These are phyloP conservation scores for Nestor notabilis DNA, from an alignment of 2,113 vertebrate genomes.

Conservation along the genomic window DNA sequence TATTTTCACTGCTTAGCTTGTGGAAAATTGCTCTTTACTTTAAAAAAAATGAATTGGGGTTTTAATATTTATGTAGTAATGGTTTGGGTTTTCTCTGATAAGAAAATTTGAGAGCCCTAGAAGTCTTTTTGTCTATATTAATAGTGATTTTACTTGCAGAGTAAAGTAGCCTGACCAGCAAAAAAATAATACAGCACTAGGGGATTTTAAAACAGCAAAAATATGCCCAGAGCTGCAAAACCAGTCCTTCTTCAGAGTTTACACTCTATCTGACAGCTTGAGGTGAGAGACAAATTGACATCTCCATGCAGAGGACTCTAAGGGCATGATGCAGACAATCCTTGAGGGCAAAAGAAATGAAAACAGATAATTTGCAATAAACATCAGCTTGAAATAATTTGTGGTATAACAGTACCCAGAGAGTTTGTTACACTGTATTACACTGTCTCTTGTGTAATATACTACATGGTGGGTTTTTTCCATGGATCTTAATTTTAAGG, in stretches of 20 bases:
- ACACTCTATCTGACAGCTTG: not conserved
- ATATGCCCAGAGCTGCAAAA: not conserved
- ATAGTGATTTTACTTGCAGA: not conserved
- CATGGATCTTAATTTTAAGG: not conserved
- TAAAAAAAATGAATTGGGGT: not conserved
- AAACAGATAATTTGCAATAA: not conserved
- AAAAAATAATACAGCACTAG: not conserved
- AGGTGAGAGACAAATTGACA: not conserved
- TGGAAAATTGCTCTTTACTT: conserved; percentile 32
- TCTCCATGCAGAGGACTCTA: not conserved
- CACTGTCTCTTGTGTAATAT: not conserved
- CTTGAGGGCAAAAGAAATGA: not conserved
- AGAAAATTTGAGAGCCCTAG: not conserved
- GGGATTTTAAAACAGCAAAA: not conserved
- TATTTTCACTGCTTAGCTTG: conserved; percentile 3
- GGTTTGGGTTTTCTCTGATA: not conserved
- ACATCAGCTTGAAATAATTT: not conserved
- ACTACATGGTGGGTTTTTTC: not conserved
- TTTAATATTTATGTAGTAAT: not conserved
- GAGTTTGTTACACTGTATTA: not conserved
- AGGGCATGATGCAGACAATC: not conserved
- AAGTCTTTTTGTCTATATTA: not conserved
- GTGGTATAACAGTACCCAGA: not conserved
- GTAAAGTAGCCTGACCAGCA: not conserved
- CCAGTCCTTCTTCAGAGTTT: not conserved